Evolutionary conservation across 2,113 vertebrate species (phyloP), one percentile per base, ranked within the genome.

Genomic region (Electrona antarctica): DNA sequence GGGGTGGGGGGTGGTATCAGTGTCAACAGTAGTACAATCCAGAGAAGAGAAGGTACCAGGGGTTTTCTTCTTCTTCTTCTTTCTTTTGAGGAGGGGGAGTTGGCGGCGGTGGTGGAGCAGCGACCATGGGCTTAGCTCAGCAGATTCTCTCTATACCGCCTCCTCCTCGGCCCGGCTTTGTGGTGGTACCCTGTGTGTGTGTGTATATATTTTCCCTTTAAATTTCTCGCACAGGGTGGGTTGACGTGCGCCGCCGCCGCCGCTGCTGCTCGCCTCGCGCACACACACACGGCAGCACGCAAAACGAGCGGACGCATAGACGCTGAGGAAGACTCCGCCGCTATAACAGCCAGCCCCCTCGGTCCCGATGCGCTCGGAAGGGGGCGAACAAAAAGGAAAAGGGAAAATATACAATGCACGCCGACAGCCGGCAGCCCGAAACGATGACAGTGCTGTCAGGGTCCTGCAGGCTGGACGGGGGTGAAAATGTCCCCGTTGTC

Each of bases 171-270:
- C 82, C 83, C 80, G 87, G 87, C 89, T 91, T 87, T 89, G 89
- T 91, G 81, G 84, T 2, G 21, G 21, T 21, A 21, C 80, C 84
- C 78, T 41, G 33, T 41, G 33, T 4, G 5, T 83, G 82, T 41
- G 33, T 41, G 33, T 41, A 6, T 41, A 41, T 83, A 77, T 89
- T 87, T 88, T 92, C 89, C 89, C 91, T 91, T 92, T 92, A 92
- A 92, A 92, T 58, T 73, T 6, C 33, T 41, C 21, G 14, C 29
- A 65, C 49, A 21, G 63, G 49, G 41, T 4, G 59, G 59, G 28
- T 33, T 10, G n/a, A 81, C 80, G 81, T 84, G 56, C 75, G 59
- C 77, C 77, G 74, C 81, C 84, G 73, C 52, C 71, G 85, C 83
- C 78, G 84, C 85, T 74, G 80, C 75, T 75, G 80, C 74, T 74